These are phyloP conservation scores for Pelobates fuscus DNA, from an alignment of 2,113 vertebrate species.

Conservation along the genomic window DNA sequence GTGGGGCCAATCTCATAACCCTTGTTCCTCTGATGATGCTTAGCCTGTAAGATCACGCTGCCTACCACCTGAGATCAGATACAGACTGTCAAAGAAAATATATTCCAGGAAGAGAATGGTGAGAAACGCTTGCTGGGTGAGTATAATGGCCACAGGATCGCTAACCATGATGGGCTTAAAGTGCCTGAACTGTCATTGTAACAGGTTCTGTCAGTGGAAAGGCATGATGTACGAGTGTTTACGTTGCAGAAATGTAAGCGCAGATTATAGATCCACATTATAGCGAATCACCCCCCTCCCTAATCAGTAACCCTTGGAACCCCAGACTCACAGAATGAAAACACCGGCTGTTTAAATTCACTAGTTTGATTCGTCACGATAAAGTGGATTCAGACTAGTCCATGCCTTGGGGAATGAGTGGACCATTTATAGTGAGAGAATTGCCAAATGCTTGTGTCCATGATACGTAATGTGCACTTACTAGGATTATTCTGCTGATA, in stretches of 20 bases:
- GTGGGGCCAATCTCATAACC: not conserved
- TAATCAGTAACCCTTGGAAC: not conserved
- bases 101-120: not conserved
- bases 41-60: conserved; percentile 1
- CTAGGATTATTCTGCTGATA: no score
- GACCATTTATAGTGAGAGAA: no score
- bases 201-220: not conserved
- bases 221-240: not conserved
- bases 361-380: no score
- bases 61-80: not conserved
- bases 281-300: not conserved
- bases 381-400: no score
- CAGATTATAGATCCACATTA: not conserved
- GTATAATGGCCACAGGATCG: not conserved
- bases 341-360: no score
- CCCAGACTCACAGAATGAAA: not conserved
- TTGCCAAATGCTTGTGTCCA: no score
- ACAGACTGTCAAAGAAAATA: not conserved
- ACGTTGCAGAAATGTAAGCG: not conserved
- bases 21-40: not conserved
- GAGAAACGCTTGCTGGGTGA: not conserved
- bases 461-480: no score
- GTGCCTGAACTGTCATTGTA: not conserved
- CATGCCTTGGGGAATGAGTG: no score
- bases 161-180: conserved; percentile 7